These are phyloP conservation scores for Oikopleura dioica DNA, from an alignment of 23 tunicate species.

Conservation along the genomic window DNA sequence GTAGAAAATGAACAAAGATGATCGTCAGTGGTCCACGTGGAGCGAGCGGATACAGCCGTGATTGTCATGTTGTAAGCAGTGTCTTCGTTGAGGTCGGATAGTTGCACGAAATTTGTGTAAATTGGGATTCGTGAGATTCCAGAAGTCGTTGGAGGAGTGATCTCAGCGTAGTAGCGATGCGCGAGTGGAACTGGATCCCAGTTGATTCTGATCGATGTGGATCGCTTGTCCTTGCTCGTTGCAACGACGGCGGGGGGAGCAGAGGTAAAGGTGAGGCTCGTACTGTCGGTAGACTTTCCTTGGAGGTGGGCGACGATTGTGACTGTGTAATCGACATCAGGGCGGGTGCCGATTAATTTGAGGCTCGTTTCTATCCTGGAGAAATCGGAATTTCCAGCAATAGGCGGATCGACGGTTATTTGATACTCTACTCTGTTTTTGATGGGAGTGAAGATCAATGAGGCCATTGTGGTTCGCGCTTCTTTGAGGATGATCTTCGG, in stretches of 20 bases:
- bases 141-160: background rate
- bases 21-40: slow-evolving; percentile 2
- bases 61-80: background rate
- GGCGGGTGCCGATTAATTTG: background rate
- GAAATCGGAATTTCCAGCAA: background rate
- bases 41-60: background rate
- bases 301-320: background rate
- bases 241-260: background rate
- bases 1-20: background rate
- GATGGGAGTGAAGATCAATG: background rate
- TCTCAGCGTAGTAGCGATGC: background rate
- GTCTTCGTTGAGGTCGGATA: background rate
- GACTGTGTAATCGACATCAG: background rate
- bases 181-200: background rate
- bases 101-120: background rate
- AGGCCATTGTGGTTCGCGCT: background rate
- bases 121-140: background rate
- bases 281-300: background rate
- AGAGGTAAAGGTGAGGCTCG: background rate
- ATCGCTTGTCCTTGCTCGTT: background rate
- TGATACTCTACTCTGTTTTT: background rate
- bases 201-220: background rate
- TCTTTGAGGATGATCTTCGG: background rate
- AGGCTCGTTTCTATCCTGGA: background rate
- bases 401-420: background rate